Conservation (phyloP, 2,113 vertebrate genomes). For the Tragelaphus scriptus region DNA sequence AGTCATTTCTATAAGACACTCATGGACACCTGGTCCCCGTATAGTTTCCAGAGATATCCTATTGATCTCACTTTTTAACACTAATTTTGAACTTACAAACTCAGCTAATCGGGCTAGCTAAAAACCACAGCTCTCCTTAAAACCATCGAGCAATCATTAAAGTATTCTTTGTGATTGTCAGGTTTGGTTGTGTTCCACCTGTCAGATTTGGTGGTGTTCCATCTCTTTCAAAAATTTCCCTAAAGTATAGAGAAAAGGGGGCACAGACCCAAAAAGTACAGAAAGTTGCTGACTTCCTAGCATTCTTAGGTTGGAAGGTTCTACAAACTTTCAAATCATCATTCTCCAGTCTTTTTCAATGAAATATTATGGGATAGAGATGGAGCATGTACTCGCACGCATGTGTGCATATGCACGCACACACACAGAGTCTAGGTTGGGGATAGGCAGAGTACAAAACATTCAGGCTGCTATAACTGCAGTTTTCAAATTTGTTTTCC, state of each 20-base stretch:
- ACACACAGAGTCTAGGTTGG: not conserved
- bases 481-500: not conserved
- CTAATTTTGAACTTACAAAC: not conserved
- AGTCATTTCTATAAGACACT: not conserved
- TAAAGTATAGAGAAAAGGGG: not conserved
- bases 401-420: accelerated
- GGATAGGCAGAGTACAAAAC: not conserved
- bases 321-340: not conserved
- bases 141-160: not conserved
- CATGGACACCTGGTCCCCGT: not conserved
- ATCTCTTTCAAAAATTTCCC: not conserved
- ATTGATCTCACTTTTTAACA: not conserved
- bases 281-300: not conserved
- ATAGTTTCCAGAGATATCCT: not conserved
- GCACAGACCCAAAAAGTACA: not conserved
- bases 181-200: not conserved
- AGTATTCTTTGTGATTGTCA: not conserved
- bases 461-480: not conserved
- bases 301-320: not conserved
- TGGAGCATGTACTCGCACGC: accelerated
- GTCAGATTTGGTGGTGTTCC: not conserved
- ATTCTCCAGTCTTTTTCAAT: not conserved
- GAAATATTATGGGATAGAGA: not conserved
- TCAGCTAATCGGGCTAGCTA: not conserved
- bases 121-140: not conserved